Conservation (phyloP, 2,888 invertebrate species). For the Pyrocoelia pectoralis region DNA sequence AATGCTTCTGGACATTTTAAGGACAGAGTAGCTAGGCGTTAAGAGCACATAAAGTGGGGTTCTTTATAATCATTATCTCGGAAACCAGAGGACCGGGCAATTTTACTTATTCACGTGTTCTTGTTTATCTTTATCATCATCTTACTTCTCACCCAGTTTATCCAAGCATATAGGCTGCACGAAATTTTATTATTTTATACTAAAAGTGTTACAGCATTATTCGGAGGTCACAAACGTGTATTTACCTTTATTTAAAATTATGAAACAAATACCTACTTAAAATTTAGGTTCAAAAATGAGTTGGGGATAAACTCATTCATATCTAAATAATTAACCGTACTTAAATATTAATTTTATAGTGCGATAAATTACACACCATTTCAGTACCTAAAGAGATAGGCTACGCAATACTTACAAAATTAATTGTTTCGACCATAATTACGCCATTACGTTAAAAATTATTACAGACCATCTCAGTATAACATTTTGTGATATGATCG, state of each 20-base stretch:
- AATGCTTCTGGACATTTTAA: conserved; percentile 51
- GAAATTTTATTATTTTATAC: conserved; percentile 27
- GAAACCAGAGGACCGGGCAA: conserved; percentile 48
- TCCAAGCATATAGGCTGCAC: conserved; percentile 15
- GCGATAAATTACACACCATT: no score
- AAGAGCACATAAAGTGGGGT: conserved; percentile 52
- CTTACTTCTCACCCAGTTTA: conserved; percentile 38
- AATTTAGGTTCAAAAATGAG: no score
- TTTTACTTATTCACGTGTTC: conserved; percentile 44
- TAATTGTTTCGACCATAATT: no score
- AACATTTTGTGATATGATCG: no score
- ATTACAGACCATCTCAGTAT: no score
- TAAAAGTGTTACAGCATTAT: conserved; percentile 16
- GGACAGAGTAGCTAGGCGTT: conserved; percentile 49
- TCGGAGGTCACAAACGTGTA: neutral
- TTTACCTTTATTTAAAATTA: neutral
- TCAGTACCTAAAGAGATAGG: no score
- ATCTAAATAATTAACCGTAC: no score
- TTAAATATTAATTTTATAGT: no score
- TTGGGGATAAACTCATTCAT: no score
- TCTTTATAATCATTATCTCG: conserved; percentile 55
- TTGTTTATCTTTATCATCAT: conserved; percentile 44
- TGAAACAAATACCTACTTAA: no score
- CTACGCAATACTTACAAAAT: no score
- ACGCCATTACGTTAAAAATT: no score